phyloP scores from a whole-genome alignment of 2,888 invertebrate genomes.

The Allygus modestus region DNA sequence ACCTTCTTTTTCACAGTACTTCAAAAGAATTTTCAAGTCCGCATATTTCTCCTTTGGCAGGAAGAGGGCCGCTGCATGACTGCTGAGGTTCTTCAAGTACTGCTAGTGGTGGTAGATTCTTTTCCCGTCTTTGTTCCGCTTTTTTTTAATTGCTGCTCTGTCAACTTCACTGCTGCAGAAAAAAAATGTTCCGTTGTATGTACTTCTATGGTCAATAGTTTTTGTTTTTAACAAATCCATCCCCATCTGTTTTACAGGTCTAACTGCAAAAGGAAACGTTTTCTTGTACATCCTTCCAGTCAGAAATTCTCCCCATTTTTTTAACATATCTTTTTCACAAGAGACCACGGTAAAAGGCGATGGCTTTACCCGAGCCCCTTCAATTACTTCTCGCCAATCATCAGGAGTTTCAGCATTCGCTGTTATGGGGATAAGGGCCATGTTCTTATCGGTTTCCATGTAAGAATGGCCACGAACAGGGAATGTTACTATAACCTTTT shows the following conservation, averaged over 20 bases:
- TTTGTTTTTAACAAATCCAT: no score
- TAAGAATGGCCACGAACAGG: constrained; percentile 48
- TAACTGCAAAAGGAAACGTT: constrained; percentile 31
- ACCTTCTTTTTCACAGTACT: constrained; percentile 40
- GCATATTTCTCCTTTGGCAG: not conserved
- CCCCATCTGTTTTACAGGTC: not conserved
- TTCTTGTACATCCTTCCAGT: not conserved
- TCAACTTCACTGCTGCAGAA: not conserved
- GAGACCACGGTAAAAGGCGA: constrained; percentile 39
- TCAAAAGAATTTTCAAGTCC: constrained; percentile 39
- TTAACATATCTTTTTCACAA: constrained; percentile 4
- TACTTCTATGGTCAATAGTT: constrained; percentile 37
- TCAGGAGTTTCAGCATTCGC: constrained; percentile 51
- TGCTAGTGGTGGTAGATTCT: no score
- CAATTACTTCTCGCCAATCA: constrained; percentile 14
- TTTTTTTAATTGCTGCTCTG: not conserved
- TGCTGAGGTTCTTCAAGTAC: no score
- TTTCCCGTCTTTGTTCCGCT: not conserved
- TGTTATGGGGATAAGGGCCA: constrained; percentile 33
- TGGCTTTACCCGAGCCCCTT: constrained; percentile 41
- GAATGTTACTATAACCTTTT: constrained; percentile 42
- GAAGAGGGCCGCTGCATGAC: no score
- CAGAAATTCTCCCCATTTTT: constrained; percentile 45
- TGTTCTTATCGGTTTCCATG: constrained; percentile 55
- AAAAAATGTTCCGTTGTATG: constrained; percentile 44